A percentile compares a stretch with the other conserved stretches of the same genome.
phyloP scores from a whole-genome alignment of 2,113 vertebrate species.

The Oxygymnocypris stewartii region DNA sequence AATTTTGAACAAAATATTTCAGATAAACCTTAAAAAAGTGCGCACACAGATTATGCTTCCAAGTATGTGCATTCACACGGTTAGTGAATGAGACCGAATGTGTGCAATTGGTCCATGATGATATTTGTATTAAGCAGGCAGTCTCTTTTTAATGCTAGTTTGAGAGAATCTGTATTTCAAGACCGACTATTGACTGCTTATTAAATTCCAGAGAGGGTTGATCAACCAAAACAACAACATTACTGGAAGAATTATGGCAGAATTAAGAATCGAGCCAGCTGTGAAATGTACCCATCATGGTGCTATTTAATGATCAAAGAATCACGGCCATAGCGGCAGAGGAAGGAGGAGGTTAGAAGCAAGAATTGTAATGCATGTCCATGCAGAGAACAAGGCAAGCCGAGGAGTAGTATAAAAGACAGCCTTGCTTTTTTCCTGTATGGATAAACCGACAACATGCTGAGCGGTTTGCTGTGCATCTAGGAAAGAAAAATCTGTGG shows the following conservation, averaged over 20 bases:
- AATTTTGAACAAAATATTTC: background rate
- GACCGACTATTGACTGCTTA: background rate
- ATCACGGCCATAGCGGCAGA: background rate
- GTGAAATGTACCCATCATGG: constrained; percentile 36
- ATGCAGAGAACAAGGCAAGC: constrained; percentile 26
- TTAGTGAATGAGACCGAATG: background rate
- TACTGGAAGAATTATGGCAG: constrained; percentile 22
- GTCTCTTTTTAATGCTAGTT: background rate
- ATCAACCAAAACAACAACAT: constrained; percentile 34
- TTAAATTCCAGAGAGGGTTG: constrained; percentile 34
- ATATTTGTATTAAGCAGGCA: background rate
- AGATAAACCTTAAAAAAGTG: too few species aligned
- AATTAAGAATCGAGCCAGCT: constrained; percentile 41
- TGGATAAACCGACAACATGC: constrained; percentile 46
- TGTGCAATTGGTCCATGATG: background rate
- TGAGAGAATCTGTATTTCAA: background rate
- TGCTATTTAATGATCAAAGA: constrained; percentile 22
- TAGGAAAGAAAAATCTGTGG: constrained; percentile 56
- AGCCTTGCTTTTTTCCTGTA: constrained; percentile 55
- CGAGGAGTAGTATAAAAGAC: constrained; percentile 35
- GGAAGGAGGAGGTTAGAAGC: background rate
- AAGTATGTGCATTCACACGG: background rate
- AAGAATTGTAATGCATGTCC: constrained; percentile 36
- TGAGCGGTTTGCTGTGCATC: constrained; percentile 45
- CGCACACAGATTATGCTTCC: background rate